Percentiles rank a stretch among this genome's conserved stretches.
Conservation (phyloP, 2,113 vertebrate species). For the Lepus europaeus region DNA sequence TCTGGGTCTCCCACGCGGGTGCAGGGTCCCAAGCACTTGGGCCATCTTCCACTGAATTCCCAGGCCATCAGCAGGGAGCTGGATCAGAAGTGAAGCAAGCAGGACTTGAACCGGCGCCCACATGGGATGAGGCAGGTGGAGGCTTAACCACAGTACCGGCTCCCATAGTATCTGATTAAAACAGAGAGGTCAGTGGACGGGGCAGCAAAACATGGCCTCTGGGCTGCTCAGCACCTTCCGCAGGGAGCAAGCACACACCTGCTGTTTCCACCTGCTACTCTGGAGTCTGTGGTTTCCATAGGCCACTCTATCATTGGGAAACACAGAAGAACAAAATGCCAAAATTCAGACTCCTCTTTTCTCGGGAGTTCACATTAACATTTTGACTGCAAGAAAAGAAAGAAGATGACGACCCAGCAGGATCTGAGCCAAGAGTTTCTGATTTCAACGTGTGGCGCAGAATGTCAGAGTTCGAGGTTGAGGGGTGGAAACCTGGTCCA, state of each 20-base stretch:
- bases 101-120: too few species aligned
- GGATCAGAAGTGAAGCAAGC: too few species aligned
- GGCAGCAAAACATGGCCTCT: not conserved
- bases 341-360: not conserved
- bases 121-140: too few species aligned
- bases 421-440: not conserved
- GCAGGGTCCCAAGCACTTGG: too few species aligned
- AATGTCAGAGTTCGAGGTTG: not conserved
- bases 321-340: not conserved
- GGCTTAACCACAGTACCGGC: too few species aligned
- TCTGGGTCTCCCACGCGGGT: too few species aligned
- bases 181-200: not conserved
- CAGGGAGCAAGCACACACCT: not conserved
- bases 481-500: not conserved
- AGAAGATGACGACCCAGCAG: not conserved
- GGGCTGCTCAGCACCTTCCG: not conserved
- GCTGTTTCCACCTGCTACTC: not conserved
- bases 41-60: too few species aligned
- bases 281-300: not conserved
- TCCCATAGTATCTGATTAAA: not conserved
- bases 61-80: too few species aligned
- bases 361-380: not conserved
- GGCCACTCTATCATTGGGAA: not conserved
- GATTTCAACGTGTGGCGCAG: not conserved
- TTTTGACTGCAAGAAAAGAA: not conserved